Evolutionary conservation across 2,797 vertebrate genomes (phyloP).

Genomic region (Poecile montanus): DNA sequence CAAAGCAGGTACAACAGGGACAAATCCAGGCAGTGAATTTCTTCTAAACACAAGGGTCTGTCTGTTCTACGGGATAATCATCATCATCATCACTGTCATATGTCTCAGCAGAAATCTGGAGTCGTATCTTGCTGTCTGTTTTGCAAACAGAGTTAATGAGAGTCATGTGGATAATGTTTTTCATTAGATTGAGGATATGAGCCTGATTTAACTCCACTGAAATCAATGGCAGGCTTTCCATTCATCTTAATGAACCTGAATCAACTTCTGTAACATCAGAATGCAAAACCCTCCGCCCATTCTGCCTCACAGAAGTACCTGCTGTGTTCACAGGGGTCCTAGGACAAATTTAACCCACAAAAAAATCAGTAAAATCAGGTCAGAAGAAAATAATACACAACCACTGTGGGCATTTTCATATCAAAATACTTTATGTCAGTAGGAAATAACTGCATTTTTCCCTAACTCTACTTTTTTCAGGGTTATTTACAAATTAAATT

Average conservation of each 20-base stretch:
- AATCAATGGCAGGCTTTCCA: constrained; percentile 49
- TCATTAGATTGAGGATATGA: constrained; percentile 60
- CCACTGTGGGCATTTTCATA: not conserved
- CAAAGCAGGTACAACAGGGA: not conserved
- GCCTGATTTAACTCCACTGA: constrained; percentile 30
- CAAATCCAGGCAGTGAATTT: not conserved
- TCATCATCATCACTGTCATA: not conserved
- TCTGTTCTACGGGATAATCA: not conserved
- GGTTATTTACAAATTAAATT: not conserved
- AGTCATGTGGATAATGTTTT: constrained; percentile 48
- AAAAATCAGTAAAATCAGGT: not conserved
- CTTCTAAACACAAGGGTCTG: not conserved
- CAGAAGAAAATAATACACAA: not conserved
- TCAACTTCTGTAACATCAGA: not conserved
- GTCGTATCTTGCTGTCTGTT: constrained; percentile 36
- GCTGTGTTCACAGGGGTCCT: not conserved
- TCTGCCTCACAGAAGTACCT: not conserved
- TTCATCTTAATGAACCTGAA: constrained; percentile 24
- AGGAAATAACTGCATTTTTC: not conserved
- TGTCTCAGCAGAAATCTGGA: not conserved
- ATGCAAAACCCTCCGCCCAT: not conserved
- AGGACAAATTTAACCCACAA: not conserved
- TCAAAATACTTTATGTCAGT: not conserved
- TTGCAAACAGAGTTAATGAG: constrained; percentile 58
- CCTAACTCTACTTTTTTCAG: not conserved